A percentile compares a stretch with the other conserved stretches of the same genome.
Evolutionary conservation across 2,888 invertebrate species (phyloP).

Genomic region (Amaurobius ferox): DNA sequence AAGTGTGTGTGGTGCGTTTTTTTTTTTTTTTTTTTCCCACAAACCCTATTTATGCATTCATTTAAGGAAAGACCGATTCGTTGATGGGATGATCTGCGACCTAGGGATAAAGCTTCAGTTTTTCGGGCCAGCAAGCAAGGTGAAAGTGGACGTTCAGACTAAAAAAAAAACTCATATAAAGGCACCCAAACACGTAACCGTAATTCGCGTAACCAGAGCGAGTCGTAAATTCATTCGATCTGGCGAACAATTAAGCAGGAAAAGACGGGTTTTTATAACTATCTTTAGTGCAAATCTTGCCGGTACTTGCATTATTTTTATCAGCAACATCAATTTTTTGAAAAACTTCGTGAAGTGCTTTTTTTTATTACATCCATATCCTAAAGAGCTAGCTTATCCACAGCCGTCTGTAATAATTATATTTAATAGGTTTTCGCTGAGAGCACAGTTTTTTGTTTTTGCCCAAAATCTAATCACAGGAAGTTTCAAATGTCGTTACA

Average conservation of each 20-base stretch:
- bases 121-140: constrained; percentile 20
- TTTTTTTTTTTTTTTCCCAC: too few species aligned
- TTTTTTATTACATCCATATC: too few species aligned
- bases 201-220: constrained; percentile 7
- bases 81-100: not conserved
- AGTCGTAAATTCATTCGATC: not conserved
- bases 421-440: too few species aligned
- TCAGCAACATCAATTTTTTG: not conserved
- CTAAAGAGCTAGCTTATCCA: too few species aligned
- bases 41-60: too few species aligned
- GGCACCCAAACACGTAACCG: not conserved
- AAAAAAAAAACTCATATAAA: not conserved
- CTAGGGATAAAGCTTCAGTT: not conserved
- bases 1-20: too few species aligned
- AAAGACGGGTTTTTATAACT: not conserved
- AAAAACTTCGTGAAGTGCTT: not conserved
- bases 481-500: too few species aligned
- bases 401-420: too few species aligned
- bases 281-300: not conserved
- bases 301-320: not conserved
- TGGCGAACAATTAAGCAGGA: not conserved
- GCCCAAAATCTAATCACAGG: too few species aligned
- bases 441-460: too few species aligned
- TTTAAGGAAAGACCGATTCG: not conserved
- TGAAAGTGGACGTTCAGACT: constrained; percentile 1